phyloP scores from a whole-genome alignment of 64 coral and sea anemone genomes.

The Pocillopora damicornis region DNA sequence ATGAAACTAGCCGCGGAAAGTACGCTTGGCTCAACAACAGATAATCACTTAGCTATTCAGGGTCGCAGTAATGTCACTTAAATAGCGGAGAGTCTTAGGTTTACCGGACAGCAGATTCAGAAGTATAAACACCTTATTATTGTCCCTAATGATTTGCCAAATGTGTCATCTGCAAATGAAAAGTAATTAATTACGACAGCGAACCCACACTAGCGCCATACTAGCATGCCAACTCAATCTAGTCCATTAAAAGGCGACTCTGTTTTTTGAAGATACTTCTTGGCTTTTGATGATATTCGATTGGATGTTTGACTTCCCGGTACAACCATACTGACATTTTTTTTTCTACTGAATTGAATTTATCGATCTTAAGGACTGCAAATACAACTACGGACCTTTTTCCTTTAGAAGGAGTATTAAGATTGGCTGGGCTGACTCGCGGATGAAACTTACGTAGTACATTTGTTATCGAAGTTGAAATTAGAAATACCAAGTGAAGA shows the following conservation, averaged over 20 bases:
- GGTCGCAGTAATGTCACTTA: slow-evolving; percentile 1
- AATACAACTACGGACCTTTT: slow-evolving; percentile 25
- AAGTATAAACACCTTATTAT: slow-evolving; percentile 92
- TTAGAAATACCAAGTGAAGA: background rate
- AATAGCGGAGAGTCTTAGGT: background rate
- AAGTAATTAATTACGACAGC: slow-evolving; percentile 84
- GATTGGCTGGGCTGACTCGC: background rate
- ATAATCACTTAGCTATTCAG: background rate
- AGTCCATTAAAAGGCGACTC: background rate
- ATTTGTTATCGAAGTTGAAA: background rate
- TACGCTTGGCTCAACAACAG: slow-evolving; percentile 14
- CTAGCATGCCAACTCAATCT: slow-evolving; percentile 54
- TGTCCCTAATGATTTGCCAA: slow-evolving; percentile 88
- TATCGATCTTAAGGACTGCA: slow-evolving; percentile 26
- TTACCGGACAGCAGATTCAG: slow-evolving; percentile 53
- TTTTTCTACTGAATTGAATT: background rate
- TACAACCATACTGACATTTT: slow-evolving; percentile 8
- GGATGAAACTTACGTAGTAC: background rate
- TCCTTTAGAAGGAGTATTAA: background rate
- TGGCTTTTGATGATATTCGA: slow-evolving; percentile 11
- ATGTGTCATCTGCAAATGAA: slow-evolving; percentile 86
- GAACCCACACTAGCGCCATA: slow-evolving; percentile 51
- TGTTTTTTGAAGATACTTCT: background rate
- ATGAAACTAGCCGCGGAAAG: background rate
- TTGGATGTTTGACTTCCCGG: background rate